Percentiles rank a stretch among this genome's conserved stretches.
Evolutionary conservation across 2,113 vertebrate genomes (phyloP).

Genomic region (Bathybates hornii): DNA sequence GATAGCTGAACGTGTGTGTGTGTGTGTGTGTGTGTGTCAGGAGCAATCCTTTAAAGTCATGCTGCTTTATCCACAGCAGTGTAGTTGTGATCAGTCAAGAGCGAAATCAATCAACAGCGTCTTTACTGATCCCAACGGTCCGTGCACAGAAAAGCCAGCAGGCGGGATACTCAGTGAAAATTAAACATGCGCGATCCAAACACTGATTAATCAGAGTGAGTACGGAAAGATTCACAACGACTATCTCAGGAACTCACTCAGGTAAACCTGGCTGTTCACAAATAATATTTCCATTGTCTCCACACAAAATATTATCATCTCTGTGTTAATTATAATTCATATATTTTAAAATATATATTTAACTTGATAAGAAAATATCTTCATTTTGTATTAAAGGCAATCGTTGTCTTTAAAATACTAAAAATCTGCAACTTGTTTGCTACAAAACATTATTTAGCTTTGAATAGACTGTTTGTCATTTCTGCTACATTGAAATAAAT

Average conservation of each 20-base stretch:
- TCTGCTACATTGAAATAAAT: rapidly evolving
- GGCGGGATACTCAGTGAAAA: neutral
- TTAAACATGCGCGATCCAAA: neutral
- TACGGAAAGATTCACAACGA: neutral
- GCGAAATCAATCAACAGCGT: slow-evolving; percentile 27
- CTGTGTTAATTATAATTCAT: neutral
- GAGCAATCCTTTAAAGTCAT: neutral
- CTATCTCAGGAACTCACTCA: neutral
- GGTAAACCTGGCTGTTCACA: neutral
- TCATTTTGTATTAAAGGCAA: neutral
- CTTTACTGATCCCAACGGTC: neutral
- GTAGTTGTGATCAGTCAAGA: slow-evolving; percentile 6
- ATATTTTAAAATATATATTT: neutral
- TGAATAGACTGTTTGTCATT: neutral
- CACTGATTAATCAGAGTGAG: neutral
- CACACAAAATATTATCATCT: neutral
- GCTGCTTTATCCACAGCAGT: neutral
- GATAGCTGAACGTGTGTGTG: neutral
- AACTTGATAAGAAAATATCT: neutral
- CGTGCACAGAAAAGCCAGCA: neutral
- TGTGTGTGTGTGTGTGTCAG: neutral
- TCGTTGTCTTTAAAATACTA: neutral
- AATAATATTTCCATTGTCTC: neutral
- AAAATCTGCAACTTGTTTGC: neutral
- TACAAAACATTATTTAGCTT: neutral